Base-by-base conservation (phyloP, 2,797 vertebrate genomes). In the Coccyzus lansbergi region DNA sequence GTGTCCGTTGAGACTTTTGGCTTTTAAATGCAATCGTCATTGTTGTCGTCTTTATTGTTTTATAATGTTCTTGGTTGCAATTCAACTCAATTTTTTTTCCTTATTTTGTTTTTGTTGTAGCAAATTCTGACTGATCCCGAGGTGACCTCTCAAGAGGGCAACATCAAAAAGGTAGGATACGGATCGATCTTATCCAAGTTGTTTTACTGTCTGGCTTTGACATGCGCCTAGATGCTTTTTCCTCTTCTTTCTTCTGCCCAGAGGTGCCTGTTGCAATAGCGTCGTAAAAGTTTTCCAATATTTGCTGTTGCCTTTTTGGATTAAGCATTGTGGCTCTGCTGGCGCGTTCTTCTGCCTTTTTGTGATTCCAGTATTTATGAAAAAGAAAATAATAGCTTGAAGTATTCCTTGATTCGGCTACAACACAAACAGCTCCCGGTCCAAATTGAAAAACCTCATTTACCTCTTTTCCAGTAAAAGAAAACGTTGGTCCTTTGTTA, bases 111-210 rank as follows among this genome's bases (percentile, higher is more conserved):
- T 72, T 44, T 89, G 76, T 33, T 89, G 18, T 71, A 98, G 97
- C 98, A 99, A 97, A 98, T 99, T 92, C 98, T 99, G 97, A 98
- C 98, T 5, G 99, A 99, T 96, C 97, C 98, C 0, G 99, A 99
- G 63, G 97, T 98, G n/a, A 96, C 98, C 4, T 98, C 99, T 48
- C 98, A 98, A 60, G 99, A 99, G 86, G 98, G 98, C 97, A 99
- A 98, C 92, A 97, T 99, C 80, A 99, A 98, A 97, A 99, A 99
- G 99, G 99, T 99, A 99, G 96, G 98, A 91, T 10, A 26, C 7
- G 63, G 67, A 24, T 65, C 53, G 16, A 20, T 68, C 25, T 87
- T 28, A 3, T 5, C 22, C 59, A 34, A 29, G 7, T 67, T 90
- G 25, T 60, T 88, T 85, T 58, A 15, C 51, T 92, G 26, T 46